A percentile compares a stretch with the other conserved stretches of the same genome.
Conservation (phyloP, 2,888 invertebrate genomes). For the Leptinotarsa tumamoca region DNA sequence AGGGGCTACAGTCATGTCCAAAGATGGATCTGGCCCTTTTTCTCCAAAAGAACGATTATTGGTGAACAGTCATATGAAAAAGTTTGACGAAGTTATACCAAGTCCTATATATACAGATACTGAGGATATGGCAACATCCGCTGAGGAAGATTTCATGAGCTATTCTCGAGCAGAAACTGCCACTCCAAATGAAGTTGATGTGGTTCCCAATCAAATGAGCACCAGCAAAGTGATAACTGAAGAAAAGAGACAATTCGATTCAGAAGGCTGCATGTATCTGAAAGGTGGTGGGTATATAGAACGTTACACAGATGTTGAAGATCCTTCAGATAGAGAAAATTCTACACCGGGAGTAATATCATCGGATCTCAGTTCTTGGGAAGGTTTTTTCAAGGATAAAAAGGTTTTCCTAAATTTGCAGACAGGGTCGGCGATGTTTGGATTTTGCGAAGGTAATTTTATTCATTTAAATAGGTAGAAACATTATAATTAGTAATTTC, state of each 20-base stretch:
- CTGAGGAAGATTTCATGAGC: slow-evolving; percentile 62
- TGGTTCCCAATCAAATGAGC: slow-evolving; percentile 65
- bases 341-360: background rate
- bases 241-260: slow-evolving; percentile 65
- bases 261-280: slow-evolving; percentile 68
- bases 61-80: slow-evolving; percentile 43
- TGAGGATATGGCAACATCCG: slow-evolving; percentile 67
- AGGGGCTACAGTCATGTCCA: slow-evolving; percentile 55
- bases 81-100: slow-evolving; percentile 38
- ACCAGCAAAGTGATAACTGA: slow-evolving; percentile 67
- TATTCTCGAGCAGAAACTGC: slow-evolving; percentile 59
- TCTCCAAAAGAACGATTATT: slow-evolving; percentile 46
- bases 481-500: background rate
- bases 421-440: slow-evolving; percentile 42
- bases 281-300: slow-evolving; percentile 65
- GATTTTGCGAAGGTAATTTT: slow-evolving; percentile 45
- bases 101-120: slow-evolving; percentile 62
- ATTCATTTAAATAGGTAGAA: background rate
- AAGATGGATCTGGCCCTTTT: slow-evolving; percentile 60
- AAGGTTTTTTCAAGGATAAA: background rate
- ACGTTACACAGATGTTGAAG: slow-evolving; percentile 70
- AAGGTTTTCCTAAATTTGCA: slow-evolving; percentile 37
- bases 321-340: slow-evolving; percentile 58
- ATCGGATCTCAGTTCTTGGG: background rate
- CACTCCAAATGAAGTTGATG: slow-evolving; percentile 63